These are phyloP conservation scores for Regulus satrapa DNA, from an alignment of 2,113 vertebrate species.

Conservation along the genomic window DNA sequence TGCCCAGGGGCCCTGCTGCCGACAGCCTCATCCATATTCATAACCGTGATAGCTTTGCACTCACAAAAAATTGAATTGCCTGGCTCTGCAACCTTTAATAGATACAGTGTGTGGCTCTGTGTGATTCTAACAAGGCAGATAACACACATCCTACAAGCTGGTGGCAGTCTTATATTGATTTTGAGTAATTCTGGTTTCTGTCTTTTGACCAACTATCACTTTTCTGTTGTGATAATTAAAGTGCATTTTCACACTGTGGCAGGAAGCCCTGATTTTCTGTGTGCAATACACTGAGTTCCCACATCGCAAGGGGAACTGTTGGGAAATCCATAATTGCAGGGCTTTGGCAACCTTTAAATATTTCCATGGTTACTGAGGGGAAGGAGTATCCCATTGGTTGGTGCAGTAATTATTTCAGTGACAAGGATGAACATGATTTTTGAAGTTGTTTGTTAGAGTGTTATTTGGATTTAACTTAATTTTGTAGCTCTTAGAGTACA, in stretches of 20 bases:
- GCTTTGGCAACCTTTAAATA: constrained; percentile 1
- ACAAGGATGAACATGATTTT: constrained; percentile 1
- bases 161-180: constrained; percentile 18
- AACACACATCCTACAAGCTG: not conserved
- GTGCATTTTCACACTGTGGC: not conserved
- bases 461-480: constrained; percentile 2
- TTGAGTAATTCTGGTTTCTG: not conserved
- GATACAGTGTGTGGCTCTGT: not conserved
- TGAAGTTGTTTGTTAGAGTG: not conserved
- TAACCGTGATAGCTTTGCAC: not conserved
- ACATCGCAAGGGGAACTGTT: not conserved
- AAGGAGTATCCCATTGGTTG: constrained; percentile 12
- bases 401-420: not conserved
- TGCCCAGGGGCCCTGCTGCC: not conserved
- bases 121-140: not conserved
- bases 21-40: constrained; percentile 11
- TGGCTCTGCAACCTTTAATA: not conserved
- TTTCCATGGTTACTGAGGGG: constrained; percentile 36
- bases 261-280: not conserved
- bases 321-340: constrained; percentile 21
- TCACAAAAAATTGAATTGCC: not conserved
- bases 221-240: constrained; percentile 25
- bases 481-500: not conserved
- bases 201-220: not conserved
- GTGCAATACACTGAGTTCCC: not conserved